phyloP scores from a whole-genome alignment of 2,888 invertebrate genomes.

The Atethmia centrago region DNA sequence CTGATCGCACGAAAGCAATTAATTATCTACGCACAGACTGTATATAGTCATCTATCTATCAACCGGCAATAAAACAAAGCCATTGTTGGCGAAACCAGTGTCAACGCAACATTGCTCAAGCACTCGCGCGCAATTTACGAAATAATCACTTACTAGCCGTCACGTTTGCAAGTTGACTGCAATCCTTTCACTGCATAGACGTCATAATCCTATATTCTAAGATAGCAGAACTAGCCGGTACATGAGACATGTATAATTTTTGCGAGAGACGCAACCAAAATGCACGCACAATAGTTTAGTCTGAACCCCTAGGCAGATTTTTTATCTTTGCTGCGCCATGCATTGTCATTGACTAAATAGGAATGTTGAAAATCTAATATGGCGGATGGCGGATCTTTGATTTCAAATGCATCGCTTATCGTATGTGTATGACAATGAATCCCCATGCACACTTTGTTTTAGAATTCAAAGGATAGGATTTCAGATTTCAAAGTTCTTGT shows the following conservation, averaged over 20 bases:
- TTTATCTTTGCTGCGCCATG: slow-evolving; percentile 40
- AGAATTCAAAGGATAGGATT: not conserved
- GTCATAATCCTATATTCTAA: slow-evolving; percentile 63
- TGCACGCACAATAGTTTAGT: slow-evolving; percentile 35
- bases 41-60: slow-evolving; percentile 61
- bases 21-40: slow-evolving; percentile 52
- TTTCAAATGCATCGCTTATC: slow-evolving; percentile 41
- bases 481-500: not conserved
- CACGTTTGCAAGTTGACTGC: slow-evolving; percentile 81
- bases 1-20: slow-evolving; percentile 38
- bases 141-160: slow-evolving; percentile 77
- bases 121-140: slow-evolving; percentile 84
- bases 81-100: slow-evolving; percentile 80
- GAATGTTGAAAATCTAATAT: slow-evolving; percentile 54
- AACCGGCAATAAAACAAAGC: slow-evolving; percentile 75
- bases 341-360: slow-evolving; percentile 37
- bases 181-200: slow-evolving; percentile 82
- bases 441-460: slow-evolving; percentile 4
- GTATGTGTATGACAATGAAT: not conserved
- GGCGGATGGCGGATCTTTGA: slow-evolving; percentile 21
- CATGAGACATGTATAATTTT: slow-evolving; percentile 39
- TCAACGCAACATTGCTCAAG: slow-evolving; percentile 78
- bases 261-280: slow-evolving; percentile 25
- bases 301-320: slow-evolving; percentile 50
- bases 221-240: slow-evolving; percentile 50